These are phyloP conservation scores for Steatornis caripensis DNA, from an alignment of 2,113 vertebrate genomes.

Conservation along the genomic window DNA sequence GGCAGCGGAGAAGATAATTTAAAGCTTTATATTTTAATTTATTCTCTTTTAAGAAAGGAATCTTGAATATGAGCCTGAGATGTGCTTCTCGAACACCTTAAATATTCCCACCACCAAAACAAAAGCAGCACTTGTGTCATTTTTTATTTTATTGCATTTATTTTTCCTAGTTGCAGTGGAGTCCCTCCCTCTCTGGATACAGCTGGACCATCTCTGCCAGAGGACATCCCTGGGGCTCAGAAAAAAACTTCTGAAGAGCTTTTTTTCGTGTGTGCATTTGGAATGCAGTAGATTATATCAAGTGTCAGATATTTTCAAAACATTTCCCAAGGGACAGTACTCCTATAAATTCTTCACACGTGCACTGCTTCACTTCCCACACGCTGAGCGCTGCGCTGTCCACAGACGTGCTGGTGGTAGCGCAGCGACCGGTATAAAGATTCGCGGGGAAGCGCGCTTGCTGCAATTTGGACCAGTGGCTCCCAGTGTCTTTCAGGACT, in stretches of 20 bases:
- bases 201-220: constrained; percentile 36
- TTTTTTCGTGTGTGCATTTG: neutral
- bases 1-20: neutral
- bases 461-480: neutral
- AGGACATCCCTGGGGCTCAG: constrained; percentile 47
- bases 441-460: neutral
- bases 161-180: neutral
- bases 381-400: neutral
- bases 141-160: neutral
- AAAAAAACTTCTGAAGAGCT: neutral
- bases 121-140: neutral
- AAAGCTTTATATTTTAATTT: neutral
- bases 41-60: constrained; percentile 4
- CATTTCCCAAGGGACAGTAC: neutral
- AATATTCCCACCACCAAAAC: neutral
- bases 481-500: neutral
- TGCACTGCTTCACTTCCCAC: neutral
- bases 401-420: neutral
- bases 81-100: neutral
- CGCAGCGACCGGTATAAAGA: fast-evolving
- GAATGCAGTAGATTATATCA: constrained; percentile 22
- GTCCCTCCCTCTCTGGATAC: neutral
- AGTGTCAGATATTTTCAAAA: constrained; percentile 23
- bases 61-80: neutral
- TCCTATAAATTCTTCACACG: constrained; percentile 17